Percentiles rank a stretch among this genome's conserved stretches.
phyloP scores from a whole-genome alignment of 2,888 invertebrate species.

The Melangyna quadrimaculata region DNA sequence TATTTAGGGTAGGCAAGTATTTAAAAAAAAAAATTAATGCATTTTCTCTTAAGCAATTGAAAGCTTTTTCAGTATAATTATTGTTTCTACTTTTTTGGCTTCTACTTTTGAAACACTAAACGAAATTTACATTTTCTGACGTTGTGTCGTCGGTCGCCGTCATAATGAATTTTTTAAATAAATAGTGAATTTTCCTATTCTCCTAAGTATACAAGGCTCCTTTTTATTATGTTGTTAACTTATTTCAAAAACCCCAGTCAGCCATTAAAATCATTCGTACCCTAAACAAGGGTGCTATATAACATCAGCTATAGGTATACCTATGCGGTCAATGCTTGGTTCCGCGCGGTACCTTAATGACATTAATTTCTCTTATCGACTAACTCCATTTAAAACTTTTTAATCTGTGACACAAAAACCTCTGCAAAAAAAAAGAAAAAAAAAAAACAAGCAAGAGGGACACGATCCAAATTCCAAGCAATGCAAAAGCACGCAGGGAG shows the following conservation, averaged over 20 bases:
- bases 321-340: conserved; percentile 23
- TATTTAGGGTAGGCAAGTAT: no score
- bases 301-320: not conserved
- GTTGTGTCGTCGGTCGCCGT: conserved; percentile 14
- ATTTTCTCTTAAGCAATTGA: not conserved
- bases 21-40: not conserved
- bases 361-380: conserved; percentile 71
- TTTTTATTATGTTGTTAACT: conserved; percentile 35
- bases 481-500: not conserved
- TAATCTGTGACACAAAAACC: conserved; percentile 70
- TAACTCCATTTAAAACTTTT: conserved; percentile 72
- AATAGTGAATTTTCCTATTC: conserved; percentile 12
- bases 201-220: conserved; percentile 7
- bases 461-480: conserved; percentile 41
- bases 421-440: conserved; percentile 24
- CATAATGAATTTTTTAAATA: conserved; percentile 41
- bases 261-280: conserved; percentile 53
- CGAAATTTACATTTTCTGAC: conserved; percentile 45
- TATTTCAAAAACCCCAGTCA: conserved; percentile 51
- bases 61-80: not conserved
- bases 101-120: conserved; percentile 20
- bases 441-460: conserved; percentile 31
- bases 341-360: conserved; percentile 66
- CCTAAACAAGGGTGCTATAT: conserved; percentile 9
- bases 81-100: not conserved